Base-by-base conservation (phyloP, 2,888 invertebrate species). In the Sinodicranocentrus sp. region DNA sequence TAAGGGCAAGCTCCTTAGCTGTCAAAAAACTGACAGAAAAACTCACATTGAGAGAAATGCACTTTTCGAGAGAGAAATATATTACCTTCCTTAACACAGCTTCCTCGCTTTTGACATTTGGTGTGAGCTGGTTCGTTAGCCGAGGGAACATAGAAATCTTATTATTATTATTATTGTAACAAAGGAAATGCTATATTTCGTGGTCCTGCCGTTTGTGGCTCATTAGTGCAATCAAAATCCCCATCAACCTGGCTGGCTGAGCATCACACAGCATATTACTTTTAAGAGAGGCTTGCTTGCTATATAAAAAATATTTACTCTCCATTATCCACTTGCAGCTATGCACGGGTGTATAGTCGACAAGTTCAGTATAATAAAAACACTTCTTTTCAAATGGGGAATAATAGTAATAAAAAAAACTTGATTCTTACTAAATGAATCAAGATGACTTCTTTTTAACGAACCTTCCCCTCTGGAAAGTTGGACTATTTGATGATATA, bases 151-250 rank as follows among this genome's bases (percentile, higher is more conserved):
- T 13, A 52, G 63, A 43, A 43, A 28, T 15, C 17, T 25, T 59
- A 48, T 68, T 19, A 33, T 44, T 65, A 23, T 25, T 59, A 48
- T 68, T 19, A 33, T 44, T 65, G n/a, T 77, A 68, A 72, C 65
- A 67, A 82, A 73, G 44, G 82, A 82, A 82, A 82, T 75, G 82
- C 75, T 73, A 75, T 75, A 75, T 82, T 80, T 80, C 72, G 52
- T 82, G 72, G 73, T 65, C 73, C 67, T 82, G 68, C 82, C 82
- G 82, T 82, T 75, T 75, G 82, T 82, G 75, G 59, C 82, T 82
- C 82, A 82, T 82, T 82, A 82, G 82, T 63, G 68, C 82, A 82
- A 82, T 82, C 82, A 75, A 82, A 76, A 26, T 33, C 59, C 68
- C 72, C 73, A 82, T 82, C 82, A 82, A 63, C n/a, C 23, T n/a